A percentile compares a stretch with the other conserved stretches of the same genome.
These are phyloP conservation scores for Calameuta filiformis DNA, from an alignment of 2,888 invertebrate species.

Conservation along the genomic window DNA sequence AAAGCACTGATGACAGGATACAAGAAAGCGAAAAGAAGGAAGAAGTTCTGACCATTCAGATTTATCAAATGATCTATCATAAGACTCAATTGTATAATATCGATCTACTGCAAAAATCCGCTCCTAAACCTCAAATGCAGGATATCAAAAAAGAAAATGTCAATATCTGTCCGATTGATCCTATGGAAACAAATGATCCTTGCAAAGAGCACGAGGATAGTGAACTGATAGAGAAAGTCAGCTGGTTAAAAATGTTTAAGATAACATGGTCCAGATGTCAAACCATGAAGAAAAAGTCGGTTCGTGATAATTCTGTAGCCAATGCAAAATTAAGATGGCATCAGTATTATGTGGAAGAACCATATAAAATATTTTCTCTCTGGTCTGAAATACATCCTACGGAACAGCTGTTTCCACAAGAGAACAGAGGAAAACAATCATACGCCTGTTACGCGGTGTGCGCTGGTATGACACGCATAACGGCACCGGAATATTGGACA, in stretches of 20 bases:
- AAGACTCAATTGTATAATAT: slow-evolving; percentile 51
- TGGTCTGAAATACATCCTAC: slow-evolving; percentile 76
- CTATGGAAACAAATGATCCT: slow-evolving; percentile 10
- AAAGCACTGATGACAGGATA: not conserved
- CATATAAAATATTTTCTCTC: slow-evolving; percentile 75
- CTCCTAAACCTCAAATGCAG: slow-evolving; percentile 22
- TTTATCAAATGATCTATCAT: slow-evolving; percentile 48
- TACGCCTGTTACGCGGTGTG: slow-evolving; percentile 71
- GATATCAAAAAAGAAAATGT: slow-evolving; percentile 27
- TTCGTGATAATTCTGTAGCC: slow-evolving; percentile 3
- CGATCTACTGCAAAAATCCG: slow-evolving; percentile 38
- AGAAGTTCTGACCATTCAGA: slow-evolving; percentile 39
- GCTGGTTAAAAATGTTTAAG: slow-evolving; percentile 43
- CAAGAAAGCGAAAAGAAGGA: not conserved
- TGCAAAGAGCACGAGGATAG: slow-evolving; percentile 11
- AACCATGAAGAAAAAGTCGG: slow-evolving; percentile 14
- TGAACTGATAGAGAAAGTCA: slow-evolving; percentile 37
- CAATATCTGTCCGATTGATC: slow-evolving; percentile 41
- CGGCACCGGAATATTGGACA: slow-evolving; percentile 58
- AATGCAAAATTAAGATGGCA: slow-evolving; percentile 67
- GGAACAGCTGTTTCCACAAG: slow-evolving; percentile 69
- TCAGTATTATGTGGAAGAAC: slow-evolving; percentile 77
- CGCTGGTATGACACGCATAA: slow-evolving; percentile 56
- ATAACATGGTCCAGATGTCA: slow-evolving; percentile 43
- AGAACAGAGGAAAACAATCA: slow-evolving; percentile 74